phyloP scores from a whole-genome alignment of 2,113 vertebrate species.

The Cinclus cinclus region DNA sequence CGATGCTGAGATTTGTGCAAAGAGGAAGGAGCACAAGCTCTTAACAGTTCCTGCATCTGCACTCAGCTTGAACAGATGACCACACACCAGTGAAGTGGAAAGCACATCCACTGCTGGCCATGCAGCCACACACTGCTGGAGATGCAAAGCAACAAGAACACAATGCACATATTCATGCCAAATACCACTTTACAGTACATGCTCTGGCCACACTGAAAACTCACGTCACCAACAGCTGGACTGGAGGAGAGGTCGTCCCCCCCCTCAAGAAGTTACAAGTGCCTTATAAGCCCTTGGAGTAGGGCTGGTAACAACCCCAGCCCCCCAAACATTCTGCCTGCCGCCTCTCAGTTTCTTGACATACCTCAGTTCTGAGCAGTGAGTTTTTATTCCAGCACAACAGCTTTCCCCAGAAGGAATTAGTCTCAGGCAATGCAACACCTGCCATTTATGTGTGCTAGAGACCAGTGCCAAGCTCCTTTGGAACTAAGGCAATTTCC shows the following conservation, averaged over 20 bases:
- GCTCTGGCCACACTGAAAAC: background rate
- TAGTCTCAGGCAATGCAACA: background rate
- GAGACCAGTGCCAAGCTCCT: background rate
- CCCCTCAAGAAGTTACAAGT: background rate
- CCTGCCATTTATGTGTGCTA: background rate
- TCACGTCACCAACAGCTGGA: rapidly evolving
- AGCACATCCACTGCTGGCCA: background rate
- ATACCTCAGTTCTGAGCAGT: background rate
- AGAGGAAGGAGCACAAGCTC: background rate
- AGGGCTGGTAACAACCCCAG: background rate
- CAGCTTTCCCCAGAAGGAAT: background rate
- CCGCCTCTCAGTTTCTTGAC: background rate
- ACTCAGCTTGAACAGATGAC: background rate
- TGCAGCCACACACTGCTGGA: background rate
- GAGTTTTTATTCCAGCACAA: background rate
- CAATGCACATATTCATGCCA: background rate
- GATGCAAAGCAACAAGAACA: background rate
- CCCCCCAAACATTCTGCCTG: background rate
- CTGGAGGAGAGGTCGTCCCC: background rate
- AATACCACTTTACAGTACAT: background rate
- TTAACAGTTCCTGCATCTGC: background rate
- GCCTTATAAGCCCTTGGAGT: background rate
- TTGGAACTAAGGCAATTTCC: background rate
- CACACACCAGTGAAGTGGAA: background rate
- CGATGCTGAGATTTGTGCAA: background rate